These are phyloP conservation scores for Apteryx owenii DNA, from an alignment of 2,113 vertebrate species.

Conservation along the genomic window DNA sequence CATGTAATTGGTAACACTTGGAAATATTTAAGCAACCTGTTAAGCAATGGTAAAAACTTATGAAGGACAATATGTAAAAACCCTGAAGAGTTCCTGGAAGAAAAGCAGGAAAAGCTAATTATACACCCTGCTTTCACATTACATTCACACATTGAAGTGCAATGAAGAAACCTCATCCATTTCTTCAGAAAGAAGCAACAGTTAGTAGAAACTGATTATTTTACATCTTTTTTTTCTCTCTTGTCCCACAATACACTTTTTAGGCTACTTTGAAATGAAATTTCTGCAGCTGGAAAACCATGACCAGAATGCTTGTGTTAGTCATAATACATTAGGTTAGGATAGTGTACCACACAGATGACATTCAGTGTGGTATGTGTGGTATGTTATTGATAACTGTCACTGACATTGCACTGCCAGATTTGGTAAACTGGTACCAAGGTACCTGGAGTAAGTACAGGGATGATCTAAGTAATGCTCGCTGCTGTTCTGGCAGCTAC, in stretches of 20 bases:
- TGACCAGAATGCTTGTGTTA: background rate
- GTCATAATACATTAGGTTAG: background rate
- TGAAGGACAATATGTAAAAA: background rate
- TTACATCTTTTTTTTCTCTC: background rate
- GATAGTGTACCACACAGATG: fast-evolving
- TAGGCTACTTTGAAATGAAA: background rate
- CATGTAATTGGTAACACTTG: background rate
- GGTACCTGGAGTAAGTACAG: background rate
- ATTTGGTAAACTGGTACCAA: background rate
- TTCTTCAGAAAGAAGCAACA: background rate
- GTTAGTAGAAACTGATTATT: background rate
- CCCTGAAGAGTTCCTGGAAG: background rate
- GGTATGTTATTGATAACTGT: background rate
- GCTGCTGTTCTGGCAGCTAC: background rate
- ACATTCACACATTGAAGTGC: background rate
- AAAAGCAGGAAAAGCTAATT: background rate
- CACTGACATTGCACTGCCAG: background rate
- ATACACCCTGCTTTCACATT: background rate
- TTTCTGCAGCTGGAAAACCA: background rate
- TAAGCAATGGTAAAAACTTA: background rate
- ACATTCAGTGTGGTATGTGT: background rate
- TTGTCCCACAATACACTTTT: background rate
- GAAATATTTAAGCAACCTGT: background rate
- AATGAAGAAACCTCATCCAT: background rate
- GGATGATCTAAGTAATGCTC: background rate